Evolutionary conservation across 2,797 vertebrate species (phyloP).

Genomic region (Epinephelus malabaricus): DNA sequence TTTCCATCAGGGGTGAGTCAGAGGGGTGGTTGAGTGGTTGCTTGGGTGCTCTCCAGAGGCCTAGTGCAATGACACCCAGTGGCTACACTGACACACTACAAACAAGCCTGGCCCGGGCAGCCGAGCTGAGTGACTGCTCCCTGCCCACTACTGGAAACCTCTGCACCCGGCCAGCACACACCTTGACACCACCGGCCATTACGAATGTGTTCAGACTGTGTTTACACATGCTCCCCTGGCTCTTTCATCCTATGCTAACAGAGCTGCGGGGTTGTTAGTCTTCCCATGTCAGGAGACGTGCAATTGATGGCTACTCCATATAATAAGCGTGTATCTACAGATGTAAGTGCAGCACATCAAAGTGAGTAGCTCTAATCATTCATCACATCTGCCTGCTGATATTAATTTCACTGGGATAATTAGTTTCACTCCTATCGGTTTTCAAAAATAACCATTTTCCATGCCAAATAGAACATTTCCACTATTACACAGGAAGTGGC

Average conservation of each 20-base stretch:
- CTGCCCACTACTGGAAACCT: constrained; percentile 70
- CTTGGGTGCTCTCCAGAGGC: constrained; percentile 83
- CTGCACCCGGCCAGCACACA: constrained; percentile 68
- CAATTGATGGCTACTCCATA: constrained; percentile 46
- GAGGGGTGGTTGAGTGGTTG: constrained; percentile 81
- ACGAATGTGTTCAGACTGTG: constrained; percentile 62
- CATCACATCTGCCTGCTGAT: constrained; percentile 66
- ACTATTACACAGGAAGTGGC: constrained; percentile 72
- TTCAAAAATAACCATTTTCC: constrained; percentile 71
- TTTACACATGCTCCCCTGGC: constrained; percentile 61
- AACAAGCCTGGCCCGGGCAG: constrained; percentile 72
- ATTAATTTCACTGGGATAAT: constrained; percentile 73
- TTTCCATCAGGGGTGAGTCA: constrained; percentile 85
- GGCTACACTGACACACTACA: constrained; percentile 85
- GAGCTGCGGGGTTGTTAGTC: constrained; percentile 48
- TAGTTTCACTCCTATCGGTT: constrained; percentile 67
- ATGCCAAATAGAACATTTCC: constrained; percentile 79
- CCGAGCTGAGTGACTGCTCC: constrained; percentile 66
- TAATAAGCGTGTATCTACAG: constrained; percentile 70
- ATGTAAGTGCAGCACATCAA: constrained; percentile 68
- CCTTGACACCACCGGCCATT: constrained; percentile 75
- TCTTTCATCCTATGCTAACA: constrained; percentile 62
- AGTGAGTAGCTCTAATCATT: constrained; percentile 56
- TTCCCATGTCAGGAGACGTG: constrained; percentile 43
- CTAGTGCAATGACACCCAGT: constrained; percentile 87